Evolutionary conservation across 2,113 vertebrate species (phyloP).

Genomic region (Canis aureus): DNA sequence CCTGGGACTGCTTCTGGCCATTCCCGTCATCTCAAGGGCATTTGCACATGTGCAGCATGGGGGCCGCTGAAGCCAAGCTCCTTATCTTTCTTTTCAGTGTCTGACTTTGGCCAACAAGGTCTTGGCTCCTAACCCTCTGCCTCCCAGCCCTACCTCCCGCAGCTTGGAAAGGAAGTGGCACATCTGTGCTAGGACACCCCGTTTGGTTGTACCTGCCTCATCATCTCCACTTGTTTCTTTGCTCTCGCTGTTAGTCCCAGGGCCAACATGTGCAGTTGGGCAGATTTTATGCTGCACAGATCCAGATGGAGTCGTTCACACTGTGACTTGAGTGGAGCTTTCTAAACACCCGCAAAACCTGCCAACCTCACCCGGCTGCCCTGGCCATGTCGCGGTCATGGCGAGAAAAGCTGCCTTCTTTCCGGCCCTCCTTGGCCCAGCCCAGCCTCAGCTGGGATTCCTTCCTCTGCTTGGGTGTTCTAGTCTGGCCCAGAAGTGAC

Average conservation of each 20-base stretch:
- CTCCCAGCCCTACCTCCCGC: background rate
- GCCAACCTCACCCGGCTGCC: background rate
- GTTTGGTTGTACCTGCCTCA: background rate
- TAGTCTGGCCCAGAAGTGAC: constrained; percentile 38
- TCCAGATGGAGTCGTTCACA: background rate
- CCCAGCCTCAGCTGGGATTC: background rate
- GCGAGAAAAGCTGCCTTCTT: background rate
- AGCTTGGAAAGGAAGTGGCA: background rate
- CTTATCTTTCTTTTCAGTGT: constrained; percentile 11
- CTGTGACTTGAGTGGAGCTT: background rate
- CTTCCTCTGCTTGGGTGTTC: constrained; percentile 62
- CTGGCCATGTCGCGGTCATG: background rate
- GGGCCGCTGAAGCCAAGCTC: background rate
- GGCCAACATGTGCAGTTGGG: background rate
- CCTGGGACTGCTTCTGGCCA: background rate
- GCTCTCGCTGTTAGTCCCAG: background rate
- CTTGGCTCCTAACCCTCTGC: background rate
- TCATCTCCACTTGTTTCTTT: background rate
- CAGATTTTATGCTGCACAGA: background rate
- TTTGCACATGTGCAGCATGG: background rate
- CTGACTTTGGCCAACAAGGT: background rate
- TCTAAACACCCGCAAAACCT: background rate
- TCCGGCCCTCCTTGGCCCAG: background rate
- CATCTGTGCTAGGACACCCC: background rate
- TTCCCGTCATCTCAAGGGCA: background rate